phyloP scores from a whole-genome alignment of 2,797 vertebrate species.

The Cossypha niveicapilla region DNA sequence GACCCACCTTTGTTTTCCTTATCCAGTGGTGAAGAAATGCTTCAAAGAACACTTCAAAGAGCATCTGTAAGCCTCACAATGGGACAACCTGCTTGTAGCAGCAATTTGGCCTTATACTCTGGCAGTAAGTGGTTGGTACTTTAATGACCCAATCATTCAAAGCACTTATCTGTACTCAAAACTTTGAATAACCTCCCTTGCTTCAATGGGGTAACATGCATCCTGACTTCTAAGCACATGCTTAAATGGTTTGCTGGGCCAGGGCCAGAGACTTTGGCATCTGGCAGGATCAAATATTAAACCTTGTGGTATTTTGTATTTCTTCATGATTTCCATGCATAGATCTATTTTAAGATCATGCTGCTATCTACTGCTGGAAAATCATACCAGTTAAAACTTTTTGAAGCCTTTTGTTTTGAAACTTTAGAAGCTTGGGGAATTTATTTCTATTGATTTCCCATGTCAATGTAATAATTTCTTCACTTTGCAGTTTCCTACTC shows the following conservation, averaged over 20 bases:
- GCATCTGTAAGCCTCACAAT: not conserved
- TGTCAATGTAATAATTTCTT: not conserved
- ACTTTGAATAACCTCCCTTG: constrained; percentile 2
- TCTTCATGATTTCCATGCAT: not conserved
- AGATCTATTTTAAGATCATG: not conserved
- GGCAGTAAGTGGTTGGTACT: constrained; percentile 31
- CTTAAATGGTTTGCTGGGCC: constrained; percentile 15
- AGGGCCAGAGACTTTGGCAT: not conserved
- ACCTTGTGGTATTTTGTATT: not conserved
- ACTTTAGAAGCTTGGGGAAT: not conserved
- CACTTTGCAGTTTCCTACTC: not conserved
- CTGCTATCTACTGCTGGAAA: not conserved
- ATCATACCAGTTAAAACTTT: not conserved
- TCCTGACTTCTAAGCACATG: not conserved
- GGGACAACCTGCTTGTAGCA: not conserved
- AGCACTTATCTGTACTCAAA: constrained; percentile 12
- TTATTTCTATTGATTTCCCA: not conserved
- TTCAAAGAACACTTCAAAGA: constrained; percentile 3
- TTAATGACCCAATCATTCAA: constrained; percentile 10
- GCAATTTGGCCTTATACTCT: not conserved
- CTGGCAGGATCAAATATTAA: constrained; percentile 20
- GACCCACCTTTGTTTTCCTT: not conserved
- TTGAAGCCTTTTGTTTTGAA: not conserved
- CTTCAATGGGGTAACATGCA: not conserved
- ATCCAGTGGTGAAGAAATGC: not conserved